Evolutionary conservation across 2,113 vertebrate genomes (phyloP).

Genomic region (Forbesichthys papilliferus): DNA sequence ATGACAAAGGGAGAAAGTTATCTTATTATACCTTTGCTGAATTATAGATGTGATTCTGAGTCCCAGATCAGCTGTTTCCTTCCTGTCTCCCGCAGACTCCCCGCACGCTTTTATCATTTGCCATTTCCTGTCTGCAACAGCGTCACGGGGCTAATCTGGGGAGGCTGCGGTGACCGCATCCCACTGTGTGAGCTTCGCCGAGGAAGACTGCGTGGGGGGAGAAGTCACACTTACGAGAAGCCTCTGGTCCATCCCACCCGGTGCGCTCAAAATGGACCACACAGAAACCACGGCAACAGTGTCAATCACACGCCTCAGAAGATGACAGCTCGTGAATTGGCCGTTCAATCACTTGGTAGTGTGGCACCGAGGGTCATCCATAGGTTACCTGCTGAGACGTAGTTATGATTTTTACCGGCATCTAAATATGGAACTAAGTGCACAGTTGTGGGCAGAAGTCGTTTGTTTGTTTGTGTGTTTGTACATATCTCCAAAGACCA

Average conservation of each 20-base stretch:
- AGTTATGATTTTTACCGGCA: conserved; percentile 7
- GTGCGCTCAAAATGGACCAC: conserved; percentile 2
- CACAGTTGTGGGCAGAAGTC: too few relatives aligned
- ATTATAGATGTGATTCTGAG: conserved; percentile 56
- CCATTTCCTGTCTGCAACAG: conserved; percentile 37
- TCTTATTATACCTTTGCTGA: conserved; percentile 56
- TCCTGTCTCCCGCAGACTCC: conserved; percentile 30
- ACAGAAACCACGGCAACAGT: conserved; percentile 6
- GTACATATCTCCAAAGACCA: too few relatives aligned
- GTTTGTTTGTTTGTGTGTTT: too few relatives aligned
- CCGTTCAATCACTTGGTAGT: conserved; percentile 30
- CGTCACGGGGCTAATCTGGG: conserved; percentile 5
- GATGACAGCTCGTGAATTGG: conserved; percentile 41
- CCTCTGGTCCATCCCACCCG: background rate
- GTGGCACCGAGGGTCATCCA: background rate
- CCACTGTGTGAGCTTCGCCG: background rate
- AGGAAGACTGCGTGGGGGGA: background rate
- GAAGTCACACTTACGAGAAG: conserved; percentile 11
- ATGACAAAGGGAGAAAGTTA: conserved; percentile 52
- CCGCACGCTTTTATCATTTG: conserved; percentile 47
- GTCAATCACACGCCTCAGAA: conserved; percentile 18
- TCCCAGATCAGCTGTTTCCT: conserved; percentile 47
- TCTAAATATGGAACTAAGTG: background rate
- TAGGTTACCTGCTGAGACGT: background rate
- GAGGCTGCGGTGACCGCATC: background rate